Percentiles rank a stretch among this genome's conserved stretches.
Evolutionary conservation across 1,140 invertebrate genomes (phyloP).

Genomic region (Branchinecta lynchi): DNA sequence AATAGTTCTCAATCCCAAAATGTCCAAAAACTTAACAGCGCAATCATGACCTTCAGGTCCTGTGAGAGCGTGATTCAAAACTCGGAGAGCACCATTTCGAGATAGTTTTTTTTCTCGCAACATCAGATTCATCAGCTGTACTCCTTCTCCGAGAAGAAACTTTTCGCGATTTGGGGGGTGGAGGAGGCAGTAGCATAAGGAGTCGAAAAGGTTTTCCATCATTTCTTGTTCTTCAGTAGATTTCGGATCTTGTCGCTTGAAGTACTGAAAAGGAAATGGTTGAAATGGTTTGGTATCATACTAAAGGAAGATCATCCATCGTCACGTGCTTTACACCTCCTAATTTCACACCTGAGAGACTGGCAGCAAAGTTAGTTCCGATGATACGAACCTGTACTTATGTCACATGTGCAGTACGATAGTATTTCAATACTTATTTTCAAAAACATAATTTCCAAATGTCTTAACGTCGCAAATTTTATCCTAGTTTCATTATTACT

Average conservation of each 20-base stretch:
- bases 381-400: too few species aligned
- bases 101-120: constrained; percentile 93
- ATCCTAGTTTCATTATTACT: too few species aligned
- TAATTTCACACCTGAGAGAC: too few species aligned
- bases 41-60: constrained; percentile 71
- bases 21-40: constrained; percentile 83
- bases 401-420: too few species aligned
- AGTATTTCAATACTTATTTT: too few species aligned
- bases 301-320: too few species aligned
- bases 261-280: constrained; percentile 44
- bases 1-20: constrained; percentile 83
- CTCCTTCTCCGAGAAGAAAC: constrained; percentile 84
- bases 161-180: constrained; percentile 67
- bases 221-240: constrained; percentile 86
- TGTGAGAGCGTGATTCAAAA: constrained; percentile 87
- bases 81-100: constrained; percentile 87
- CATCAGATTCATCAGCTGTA: constrained; percentile 95
- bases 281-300: too few species aligned
- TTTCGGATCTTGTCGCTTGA: constrained; percentile 84
- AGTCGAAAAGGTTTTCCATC: constrained; percentile 98
- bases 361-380: too few species aligned
- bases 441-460: too few species aligned
- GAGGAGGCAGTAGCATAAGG: constrained; percentile 84
- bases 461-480: too few species aligned
- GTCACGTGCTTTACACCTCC: too few species aligned